Conservation (phyloP, 2,888 invertebrate species). For the Pyrrhia umbra region DNA sequence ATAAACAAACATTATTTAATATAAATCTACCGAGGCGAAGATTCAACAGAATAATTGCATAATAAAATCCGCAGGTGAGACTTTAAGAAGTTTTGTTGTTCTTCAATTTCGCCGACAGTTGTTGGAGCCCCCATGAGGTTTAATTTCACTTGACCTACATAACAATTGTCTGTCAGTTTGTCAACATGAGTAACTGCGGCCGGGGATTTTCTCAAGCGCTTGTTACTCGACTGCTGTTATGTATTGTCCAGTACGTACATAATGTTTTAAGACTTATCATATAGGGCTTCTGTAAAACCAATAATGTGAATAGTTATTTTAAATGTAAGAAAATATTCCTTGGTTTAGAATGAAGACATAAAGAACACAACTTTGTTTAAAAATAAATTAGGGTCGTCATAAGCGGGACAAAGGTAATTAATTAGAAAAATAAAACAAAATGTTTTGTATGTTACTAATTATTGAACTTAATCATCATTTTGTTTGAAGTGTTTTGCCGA, state of each 20-base stretch:
- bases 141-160: constrained; percentile 34
- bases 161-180: constrained; percentile 7
- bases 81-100: constrained; percentile 1
- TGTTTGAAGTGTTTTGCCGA: too few relatives aligned
- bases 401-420: too few relatives aligned
- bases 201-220: background rate
- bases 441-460: too few relatives aligned
- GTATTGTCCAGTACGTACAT: background rate
- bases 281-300: background rate
- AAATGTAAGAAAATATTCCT: too few relatives aligned
- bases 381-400: too few relatives aligned
- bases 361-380: too few relatives aligned
- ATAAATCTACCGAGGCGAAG: background rate
- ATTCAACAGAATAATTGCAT: background rate
- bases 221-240: background rate
- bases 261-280: background rate
- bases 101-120: constrained; percentile 13
- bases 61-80: background rate
- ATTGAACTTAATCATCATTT: too few relatives aligned
- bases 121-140: constrained; percentile 24
- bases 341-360: too few relatives aligned
- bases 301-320: too few relatives aligned
- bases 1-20: background rate
- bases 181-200: constrained; percentile 17
- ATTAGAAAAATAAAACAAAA: too few relatives aligned